A percentile compares a stretch with the other conserved stretches of the same genome.
These are phyloP conservation scores for Austrofundulus limnaeus DNA, from an alignment of 2,113 vertebrate species.

Conservation along the genomic window DNA sequence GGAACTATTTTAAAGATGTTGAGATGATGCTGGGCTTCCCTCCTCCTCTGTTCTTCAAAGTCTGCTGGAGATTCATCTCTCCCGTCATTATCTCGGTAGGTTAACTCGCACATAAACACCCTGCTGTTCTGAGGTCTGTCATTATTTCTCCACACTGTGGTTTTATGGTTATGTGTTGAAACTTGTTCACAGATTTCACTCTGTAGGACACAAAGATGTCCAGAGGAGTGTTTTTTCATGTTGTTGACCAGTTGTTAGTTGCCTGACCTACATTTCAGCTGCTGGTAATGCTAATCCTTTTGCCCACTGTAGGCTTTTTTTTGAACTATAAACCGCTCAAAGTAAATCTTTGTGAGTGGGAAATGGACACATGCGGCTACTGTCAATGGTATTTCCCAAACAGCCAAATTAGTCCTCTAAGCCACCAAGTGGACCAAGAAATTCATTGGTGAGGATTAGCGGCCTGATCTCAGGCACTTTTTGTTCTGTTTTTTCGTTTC, in stretches of 20 bases:
- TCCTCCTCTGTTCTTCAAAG: slow-evolving; percentile 95
- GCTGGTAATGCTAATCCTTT: slow-evolving; percentile 54
- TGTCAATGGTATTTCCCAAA: slow-evolving; percentile 57
- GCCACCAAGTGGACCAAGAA: slow-evolving; percentile 52
- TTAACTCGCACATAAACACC: slow-evolving; percentile 25
- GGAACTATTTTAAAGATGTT: slow-evolving; percentile 96
- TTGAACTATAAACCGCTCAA: slow-evolving; percentile 44
- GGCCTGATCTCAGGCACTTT: slow-evolving; percentile 53
- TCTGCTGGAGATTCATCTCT: slow-evolving; percentile 97
- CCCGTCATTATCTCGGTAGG: slow-evolving; percentile 95
- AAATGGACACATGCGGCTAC: slow-evolving; percentile 48
- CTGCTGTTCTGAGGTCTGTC: not conserved
- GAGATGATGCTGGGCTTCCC: slow-evolving; percentile 99
- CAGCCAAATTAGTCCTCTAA: slow-evolving; percentile 58
- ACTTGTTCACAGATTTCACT: not conserved
- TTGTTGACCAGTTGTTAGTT: slow-evolving; percentile 36
- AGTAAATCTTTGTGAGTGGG: slow-evolving; percentile 57
- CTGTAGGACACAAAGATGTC: not conserved
- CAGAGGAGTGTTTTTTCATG: slow-evolving; percentile 9
- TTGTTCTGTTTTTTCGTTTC: slow-evolving; percentile 39
- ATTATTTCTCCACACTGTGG: not conserved
- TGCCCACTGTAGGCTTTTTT: slow-evolving; percentile 26
- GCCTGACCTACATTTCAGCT: slow-evolving; percentile 58
- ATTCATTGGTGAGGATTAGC: slow-evolving; percentile 66
- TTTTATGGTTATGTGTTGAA: not conserved